A percentile compares a stretch with the other conserved stretches of the same genome.
phyloP scores from a whole-genome alignment of 2,113 vertebrate genomes.

The Aphelocoma coerulescens region DNA sequence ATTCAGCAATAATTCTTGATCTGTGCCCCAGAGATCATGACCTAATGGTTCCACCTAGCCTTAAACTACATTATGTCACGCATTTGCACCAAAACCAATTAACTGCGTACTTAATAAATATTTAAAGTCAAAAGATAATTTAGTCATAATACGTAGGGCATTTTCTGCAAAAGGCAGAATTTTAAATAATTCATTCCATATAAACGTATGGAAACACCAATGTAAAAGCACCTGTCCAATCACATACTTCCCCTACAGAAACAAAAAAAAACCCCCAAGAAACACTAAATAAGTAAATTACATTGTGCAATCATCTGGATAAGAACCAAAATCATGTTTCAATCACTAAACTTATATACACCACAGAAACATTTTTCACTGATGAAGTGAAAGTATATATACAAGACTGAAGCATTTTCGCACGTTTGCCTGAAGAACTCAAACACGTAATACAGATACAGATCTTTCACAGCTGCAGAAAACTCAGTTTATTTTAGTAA shows the following conservation, averaged over 20 bases:
- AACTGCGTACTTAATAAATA: background rate
- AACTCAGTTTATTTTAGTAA: background rate
- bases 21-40: background rate
- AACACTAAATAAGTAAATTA: background rate
- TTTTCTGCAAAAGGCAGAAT: background rate
- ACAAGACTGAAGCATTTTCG: background rate
- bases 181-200: background rate
- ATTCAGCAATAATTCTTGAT: background rate
- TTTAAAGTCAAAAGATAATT: background rate
- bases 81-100: background rate
- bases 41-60: background rate
- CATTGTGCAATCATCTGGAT: background rate
- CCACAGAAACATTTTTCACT: background rate
- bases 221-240: background rate
- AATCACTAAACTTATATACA: background rate
- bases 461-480: background rate
- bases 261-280: background rate
- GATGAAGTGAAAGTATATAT: background rate
- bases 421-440: background rate
- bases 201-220: background rate
- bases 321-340: background rate
- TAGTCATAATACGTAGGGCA: background rate
- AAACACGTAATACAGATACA: background rate
- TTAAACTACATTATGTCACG: background rate
- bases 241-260: background rate